These are phyloP conservation scores for Melanotaenia parkinsoni DNA, from an alignment of 2,797 vertebrate species.

Conservation along the genomic window DNA sequence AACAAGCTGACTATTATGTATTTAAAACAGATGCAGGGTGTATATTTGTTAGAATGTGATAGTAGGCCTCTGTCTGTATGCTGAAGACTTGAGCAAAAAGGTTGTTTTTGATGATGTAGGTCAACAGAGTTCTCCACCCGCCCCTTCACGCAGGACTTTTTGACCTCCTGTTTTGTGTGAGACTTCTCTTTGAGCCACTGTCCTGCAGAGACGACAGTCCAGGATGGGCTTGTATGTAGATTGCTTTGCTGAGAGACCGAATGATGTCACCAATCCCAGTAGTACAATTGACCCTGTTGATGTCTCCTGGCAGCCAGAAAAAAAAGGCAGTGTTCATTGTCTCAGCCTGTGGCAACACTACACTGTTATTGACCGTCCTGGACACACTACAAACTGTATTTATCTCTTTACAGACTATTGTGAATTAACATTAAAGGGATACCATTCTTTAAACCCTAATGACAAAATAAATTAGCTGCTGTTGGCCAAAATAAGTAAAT, in stretches of 20 bases:
- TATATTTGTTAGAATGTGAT: constrained; percentile 60
- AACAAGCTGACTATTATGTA: constrained; percentile 73
- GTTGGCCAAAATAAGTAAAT: constrained; percentile 2
- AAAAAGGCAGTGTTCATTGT: constrained; percentile 63
- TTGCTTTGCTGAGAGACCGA: constrained; percentile 55
- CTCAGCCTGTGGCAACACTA: constrained; percentile 44
- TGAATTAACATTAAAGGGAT: constrained; percentile 42
- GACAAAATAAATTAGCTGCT: constrained; percentile 16
- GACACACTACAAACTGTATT: constrained; percentile 45
- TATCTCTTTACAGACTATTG: constrained; percentile 49
- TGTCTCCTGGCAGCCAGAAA: constrained; percentile 55
- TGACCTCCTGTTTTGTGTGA: constrained; percentile 68
- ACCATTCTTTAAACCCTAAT: constrained; percentile 34
- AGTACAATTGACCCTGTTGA: constrained; percentile 69
- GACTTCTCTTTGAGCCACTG: constrained; percentile 47
- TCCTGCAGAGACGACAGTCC: constrained; percentile 28
- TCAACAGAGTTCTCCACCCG: constrained; percentile 70
- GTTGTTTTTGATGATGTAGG: constrained; percentile 73
- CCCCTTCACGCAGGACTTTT: constrained; percentile 54
- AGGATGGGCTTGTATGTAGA: constrained; percentile 21
- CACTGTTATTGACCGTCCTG: constrained; percentile 51
- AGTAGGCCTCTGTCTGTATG: constrained; percentile 52
- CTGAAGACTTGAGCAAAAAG: constrained; percentile 56
- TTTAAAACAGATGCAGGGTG: constrained; percentile 68
- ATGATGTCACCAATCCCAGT: constrained; percentile 70